A percentile compares a stretch with the other conserved stretches of the same genome.
Conservation (phyloP, 2,797 vertebrate genomes). For the Alcedo quadribrachys region DNA sequence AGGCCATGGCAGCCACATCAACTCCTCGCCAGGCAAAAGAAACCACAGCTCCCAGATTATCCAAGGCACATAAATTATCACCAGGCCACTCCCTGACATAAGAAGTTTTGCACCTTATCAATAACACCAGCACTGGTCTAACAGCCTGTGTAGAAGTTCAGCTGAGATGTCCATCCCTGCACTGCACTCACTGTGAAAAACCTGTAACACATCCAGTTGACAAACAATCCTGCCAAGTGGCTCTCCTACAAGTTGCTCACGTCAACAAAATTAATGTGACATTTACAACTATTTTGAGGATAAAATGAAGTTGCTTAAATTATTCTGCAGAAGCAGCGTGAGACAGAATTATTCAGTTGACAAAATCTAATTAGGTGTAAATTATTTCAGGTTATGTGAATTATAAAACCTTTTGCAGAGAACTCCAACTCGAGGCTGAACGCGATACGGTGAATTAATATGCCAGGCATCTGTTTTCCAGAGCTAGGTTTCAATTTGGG, state of each 20-base stretch:
- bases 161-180: background rate
- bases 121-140: background rate
- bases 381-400: slow-evolving; percentile 80
- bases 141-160: background rate
- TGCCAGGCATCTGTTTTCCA: slow-evolving; percentile 23
- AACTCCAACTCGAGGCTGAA: slow-evolving; percentile 72
- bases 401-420: slow-evolving; percentile 78
- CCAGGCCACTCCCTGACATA: background rate
- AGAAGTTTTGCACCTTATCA: background rate
- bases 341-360: slow-evolving; percentile 80
- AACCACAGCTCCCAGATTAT: background rate
- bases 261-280: slow-evolving; percentile 83
- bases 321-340: slow-evolving; percentile 76
- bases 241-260: slow-evolving; percentile 69
- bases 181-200: slow-evolving; percentile 7
- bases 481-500: background rate
- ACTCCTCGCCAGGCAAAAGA: background rate
- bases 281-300: slow-evolving; percentile 82
- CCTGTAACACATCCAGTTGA: slow-evolving; percentile 58
- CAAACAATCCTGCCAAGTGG: slow-evolving; percentile 73
- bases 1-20: background rate
- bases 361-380: slow-evolving; percentile 84
- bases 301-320: slow-evolving; percentile 78
- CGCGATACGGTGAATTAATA: slow-evolving; percentile 70
- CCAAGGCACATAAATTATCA: background rate